Evolutionary conservation across 2,113 vertebrate species (phyloP), one percentile per base, ranked within the genome.

Genomic region (Tapirus terrestris): DNA sequence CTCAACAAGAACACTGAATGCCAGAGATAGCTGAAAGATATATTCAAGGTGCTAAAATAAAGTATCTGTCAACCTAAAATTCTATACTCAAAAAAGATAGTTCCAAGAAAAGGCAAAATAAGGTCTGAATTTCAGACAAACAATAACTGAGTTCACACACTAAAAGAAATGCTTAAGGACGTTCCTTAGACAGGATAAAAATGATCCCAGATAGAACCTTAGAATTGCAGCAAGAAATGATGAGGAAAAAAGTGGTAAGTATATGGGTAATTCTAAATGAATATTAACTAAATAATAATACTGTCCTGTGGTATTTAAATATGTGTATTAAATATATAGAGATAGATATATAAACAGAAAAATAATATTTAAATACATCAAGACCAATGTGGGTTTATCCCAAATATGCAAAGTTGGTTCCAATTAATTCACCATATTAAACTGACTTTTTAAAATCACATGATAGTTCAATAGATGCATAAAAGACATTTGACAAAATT

Each of bases 351-450:
- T 65, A 33, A 25, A 25, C 33, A 67, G 84, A 89, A 72, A 91
- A 73, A 81, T 60, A 73, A 81, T 48, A 93, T 13, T 80, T n/a
- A 95, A 75, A 95, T 45, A 86, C 3, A 81, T 17, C 58, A 96
- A 87, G 11, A 93, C 10, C 82, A 81, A 89, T 31, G 0, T 81
- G 21, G 13, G 27, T 75, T 76, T 91, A 90, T 75, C 58, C 48
- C 48, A 90, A 97, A 95, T 23, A 89, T 17, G 73, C 5, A 33
- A 88, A 58, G 51, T 43, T 94, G 16, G 6, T 87, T 91, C 80
- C 91, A 87, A 95, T 77, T 81, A 97, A 93, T 82, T 96, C 45
- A 72, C 12, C 61, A 60, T 33, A 75, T 60, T 72, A 88, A 51
- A 80, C 21, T 48, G 63, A 73, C 53, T 88, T 80, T 70, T 88